phyloP scores from a whole-genome alignment of 2,113 vertebrate species.

The Mus spicilegus region DNA sequence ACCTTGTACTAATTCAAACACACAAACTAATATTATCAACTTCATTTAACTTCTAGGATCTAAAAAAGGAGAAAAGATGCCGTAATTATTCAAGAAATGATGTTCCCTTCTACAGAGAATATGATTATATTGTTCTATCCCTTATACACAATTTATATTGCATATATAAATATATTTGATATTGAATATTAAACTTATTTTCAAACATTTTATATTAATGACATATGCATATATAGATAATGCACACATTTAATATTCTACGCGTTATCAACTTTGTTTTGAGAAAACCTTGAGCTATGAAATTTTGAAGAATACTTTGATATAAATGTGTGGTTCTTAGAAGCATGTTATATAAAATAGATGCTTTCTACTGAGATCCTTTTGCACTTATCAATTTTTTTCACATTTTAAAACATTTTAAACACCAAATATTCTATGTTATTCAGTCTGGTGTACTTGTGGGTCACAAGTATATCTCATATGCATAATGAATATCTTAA shows the following conservation, averaged over 20 bases:
- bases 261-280: background rate
- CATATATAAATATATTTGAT: background rate
- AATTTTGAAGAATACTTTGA: background rate
- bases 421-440: background rate
- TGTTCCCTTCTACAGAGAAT: background rate
- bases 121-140: background rate
- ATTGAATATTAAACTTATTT: background rate
- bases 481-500: slow-evolving; percentile 68
- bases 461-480: slow-evolving; percentile 29
- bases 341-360: background rate
- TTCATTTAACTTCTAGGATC: background rate
- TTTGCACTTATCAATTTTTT: slow-evolving; percentile 27
- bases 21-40: background rate
- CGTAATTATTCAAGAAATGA: background rate
- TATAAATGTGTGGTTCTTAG: background rate
- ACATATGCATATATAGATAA: background rate
- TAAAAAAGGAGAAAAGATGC: background rate
- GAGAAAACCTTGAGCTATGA: background rate
- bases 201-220: slow-evolving; percentile 1
- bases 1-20: background rate
- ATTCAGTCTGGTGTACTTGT: background rate
- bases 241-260: background rate
- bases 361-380: background rate
- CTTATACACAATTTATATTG: background rate
- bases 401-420: background rate